Base-by-base conservation (phyloP, 2,888 invertebrate species). In the Agrochola lychnidis region DNA sequence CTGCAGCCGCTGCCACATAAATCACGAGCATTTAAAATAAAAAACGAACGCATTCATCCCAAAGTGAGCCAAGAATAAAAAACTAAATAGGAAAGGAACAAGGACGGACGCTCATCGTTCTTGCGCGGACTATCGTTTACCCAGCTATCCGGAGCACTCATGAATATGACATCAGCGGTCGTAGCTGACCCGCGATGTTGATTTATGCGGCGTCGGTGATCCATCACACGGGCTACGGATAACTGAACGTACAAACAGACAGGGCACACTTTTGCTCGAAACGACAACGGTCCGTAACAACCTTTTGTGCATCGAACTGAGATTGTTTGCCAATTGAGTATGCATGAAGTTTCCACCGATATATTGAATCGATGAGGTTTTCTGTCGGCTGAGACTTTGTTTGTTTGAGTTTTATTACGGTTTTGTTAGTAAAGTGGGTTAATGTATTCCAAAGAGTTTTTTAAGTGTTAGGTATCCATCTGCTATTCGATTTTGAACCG, bases 91-190 rank as follows among this genome's bases (percentile, higher is more conserved):
- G 72, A 90, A 91, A 92, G 90, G 89, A 92, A 93, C 92, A 92
- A 78, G 61, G 90, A 90, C 87, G 82, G 79, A 68, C 83, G 86
- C 87, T 87, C 89, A 89, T 91, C 88, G 88, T 90, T 90, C 88
- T 90, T 89, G 79, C 76, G 83, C 87, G 85, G 88, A 84, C 88
- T 88, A 91, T 90, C 92, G 91, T 91, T 93, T 91, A 91, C 90
- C 88, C 88, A 85, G 89, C 76, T 81, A 84, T 83, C 84, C 85
- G 85, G 87, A 82, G 76, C 86, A 88, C 94, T 96, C 95, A 96
- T 96, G 95, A 96, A 96, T 96, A 95, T 94, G 95, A 94, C 95
- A 96, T 95, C 94, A 94, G 94, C 88, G 94, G 93, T 90, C 89
- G 87, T 61, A 84, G 89, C 89, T 91, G 93, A 93, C 93, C 93